Conservation (phyloP, 2,113 vertebrate species). For the Hipposideros armiger region DNA sequence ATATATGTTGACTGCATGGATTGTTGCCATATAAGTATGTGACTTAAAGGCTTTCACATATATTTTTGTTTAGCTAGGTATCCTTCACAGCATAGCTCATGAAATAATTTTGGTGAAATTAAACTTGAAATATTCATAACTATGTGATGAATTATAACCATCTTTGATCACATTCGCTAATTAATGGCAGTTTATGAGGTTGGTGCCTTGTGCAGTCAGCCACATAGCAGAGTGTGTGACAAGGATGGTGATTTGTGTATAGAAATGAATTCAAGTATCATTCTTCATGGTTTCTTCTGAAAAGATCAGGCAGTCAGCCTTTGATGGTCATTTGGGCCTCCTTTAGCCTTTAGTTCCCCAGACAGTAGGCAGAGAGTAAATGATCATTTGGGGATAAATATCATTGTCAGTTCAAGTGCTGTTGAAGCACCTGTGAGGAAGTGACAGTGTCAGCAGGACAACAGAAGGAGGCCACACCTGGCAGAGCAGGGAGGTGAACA, state of each 20-base stretch:
- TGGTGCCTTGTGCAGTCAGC: neutral
- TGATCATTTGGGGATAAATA: neutral
- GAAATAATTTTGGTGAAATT: constrained; percentile 40
- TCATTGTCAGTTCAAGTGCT: neutral
- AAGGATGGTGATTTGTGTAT: neutral
- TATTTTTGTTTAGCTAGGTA: constrained; percentile 14
- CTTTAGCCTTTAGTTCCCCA: neutral
- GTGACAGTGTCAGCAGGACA: neutral
- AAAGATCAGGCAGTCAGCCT: neutral
- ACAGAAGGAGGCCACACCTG: neutral
- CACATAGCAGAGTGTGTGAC: neutral
- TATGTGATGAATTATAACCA: constrained; percentile 53
- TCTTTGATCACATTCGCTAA: constrained; percentile 14
- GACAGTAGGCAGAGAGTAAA: neutral
- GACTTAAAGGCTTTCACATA: neutral
- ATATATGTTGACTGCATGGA: neutral
- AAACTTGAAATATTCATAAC: constrained; percentile 54
- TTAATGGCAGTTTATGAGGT: constrained; percentile 36
- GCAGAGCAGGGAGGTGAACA: no score
- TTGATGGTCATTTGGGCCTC: neutral
- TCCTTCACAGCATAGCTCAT: neutral
- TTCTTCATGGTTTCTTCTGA: neutral
- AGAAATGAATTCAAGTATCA: neutral
- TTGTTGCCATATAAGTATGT: neutral
- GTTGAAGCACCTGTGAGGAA: neutral